These are phyloP conservation scores for Loris lydekkerianus DNA, from an alignment of 2,797 vertebrate genomes.

Conservation along the genomic window DNA sequence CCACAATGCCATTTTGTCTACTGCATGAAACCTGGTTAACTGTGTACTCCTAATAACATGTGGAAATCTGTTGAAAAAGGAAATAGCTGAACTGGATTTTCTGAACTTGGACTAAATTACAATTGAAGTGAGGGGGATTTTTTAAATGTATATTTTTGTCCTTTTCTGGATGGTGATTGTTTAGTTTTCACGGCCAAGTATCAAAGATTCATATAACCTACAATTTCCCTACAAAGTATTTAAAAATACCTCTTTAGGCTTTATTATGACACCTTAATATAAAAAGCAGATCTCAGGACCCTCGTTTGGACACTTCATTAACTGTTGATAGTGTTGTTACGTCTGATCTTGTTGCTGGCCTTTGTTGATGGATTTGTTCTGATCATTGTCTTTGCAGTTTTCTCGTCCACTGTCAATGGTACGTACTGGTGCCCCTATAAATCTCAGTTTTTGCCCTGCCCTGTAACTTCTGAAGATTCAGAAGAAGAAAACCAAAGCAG, in stretches of 20 bases:
- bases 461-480: not conserved
- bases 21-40: conserved; percentile 93
- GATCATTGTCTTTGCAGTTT: not conserved
- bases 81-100: conserved; percentile 90
- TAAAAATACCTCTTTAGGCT: conserved; percentile 19
- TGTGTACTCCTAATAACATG: conserved; percentile 90
- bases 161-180: not conserved
- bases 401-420: not conserved
- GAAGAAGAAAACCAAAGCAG: not conserved
- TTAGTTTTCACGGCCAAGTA: conserved; percentile 4
- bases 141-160: not conserved
- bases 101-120: conserved; percentile 84
- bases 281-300: not conserved
- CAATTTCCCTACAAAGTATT: not conserved
- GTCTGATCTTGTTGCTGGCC: not conserved
- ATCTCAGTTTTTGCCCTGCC: not conserved
- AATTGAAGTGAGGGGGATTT: conserved; percentile 4
- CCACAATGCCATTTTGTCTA: conserved; percentile 94
- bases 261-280: not conserved
- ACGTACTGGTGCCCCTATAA: not conserved
- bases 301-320: not conserved
- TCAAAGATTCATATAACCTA: not conserved
- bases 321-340: not conserved
- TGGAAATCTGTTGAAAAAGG: conserved; percentile 88
- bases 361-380: conserved; percentile 22